Conservation (phyloP, 2,797 vertebrate species). For the Zenarchopterus dispar region DNA sequence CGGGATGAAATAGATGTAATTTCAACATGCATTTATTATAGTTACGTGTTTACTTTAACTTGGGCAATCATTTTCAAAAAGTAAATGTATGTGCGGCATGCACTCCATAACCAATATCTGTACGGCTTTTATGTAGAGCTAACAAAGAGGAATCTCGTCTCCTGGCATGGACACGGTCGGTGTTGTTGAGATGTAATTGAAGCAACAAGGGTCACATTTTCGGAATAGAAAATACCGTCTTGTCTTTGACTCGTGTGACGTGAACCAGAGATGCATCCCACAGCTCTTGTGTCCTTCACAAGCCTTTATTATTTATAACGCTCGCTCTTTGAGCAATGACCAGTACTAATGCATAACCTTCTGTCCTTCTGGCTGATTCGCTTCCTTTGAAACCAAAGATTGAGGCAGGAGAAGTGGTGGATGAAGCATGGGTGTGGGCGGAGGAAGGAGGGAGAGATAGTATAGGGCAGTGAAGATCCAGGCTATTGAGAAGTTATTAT, state of each 20-base stretch:
- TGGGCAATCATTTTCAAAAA: slow-evolving; percentile 57
- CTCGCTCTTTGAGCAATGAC: slow-evolving; percentile 98
- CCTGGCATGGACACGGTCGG: slow-evolving; percentile 64
- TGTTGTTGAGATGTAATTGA: slow-evolving; percentile 80
- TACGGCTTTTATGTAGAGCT: slow-evolving; percentile 76
- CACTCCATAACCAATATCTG: slow-evolving; percentile 71
- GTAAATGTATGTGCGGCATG: slow-evolving; percentile 46
- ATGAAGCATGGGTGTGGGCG: slow-evolving; percentile 68
- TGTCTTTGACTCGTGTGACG: slow-evolving; percentile 92
- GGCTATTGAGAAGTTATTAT: slow-evolving; percentile 87
- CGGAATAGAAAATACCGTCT: slow-evolving; percentile 95
- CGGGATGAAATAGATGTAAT: slow-evolving; percentile 67
- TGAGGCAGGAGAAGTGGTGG: slow-evolving; percentile 86
- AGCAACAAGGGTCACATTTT: slow-evolving; percentile 86
- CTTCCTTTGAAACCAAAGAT: slow-evolving; percentile 96
- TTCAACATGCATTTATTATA: slow-evolving; percentile 61
- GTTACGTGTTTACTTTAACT: slow-evolving; percentile 60
- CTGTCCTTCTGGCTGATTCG: slow-evolving; percentile 98
- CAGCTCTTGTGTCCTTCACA: slow-evolving; percentile 92
- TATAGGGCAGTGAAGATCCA: slow-evolving; percentile 84
- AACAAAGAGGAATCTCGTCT: slow-evolving; percentile 76
- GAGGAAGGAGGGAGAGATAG: slow-evolving; percentile 44
- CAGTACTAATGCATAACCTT: slow-evolving; percentile 99
- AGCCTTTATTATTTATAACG: slow-evolving; percentile 99
- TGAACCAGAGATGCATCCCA: slow-evolving; percentile 87